These are phyloP conservation scores for Lycaena phlaeas DNA, from an alignment of 2,888 invertebrate species.

Conservation along the genomic window DNA sequence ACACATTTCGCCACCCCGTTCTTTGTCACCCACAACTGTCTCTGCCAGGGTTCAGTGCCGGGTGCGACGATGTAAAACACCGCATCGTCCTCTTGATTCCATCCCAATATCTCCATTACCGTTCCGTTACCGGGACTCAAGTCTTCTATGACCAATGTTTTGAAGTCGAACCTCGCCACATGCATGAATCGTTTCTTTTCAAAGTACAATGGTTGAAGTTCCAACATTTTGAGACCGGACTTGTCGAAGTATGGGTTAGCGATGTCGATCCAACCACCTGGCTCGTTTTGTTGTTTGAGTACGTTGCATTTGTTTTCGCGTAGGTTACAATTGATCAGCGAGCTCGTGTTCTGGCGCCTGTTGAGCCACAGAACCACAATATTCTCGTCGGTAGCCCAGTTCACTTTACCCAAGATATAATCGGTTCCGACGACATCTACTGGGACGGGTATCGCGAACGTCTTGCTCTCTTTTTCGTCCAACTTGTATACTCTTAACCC, in stretches of 20 bases:
- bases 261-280: slow-evolving; percentile 80
- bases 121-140: slow-evolving; percentile 74
- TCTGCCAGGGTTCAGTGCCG: slow-evolving; percentile 75
- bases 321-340: slow-evolving; percentile 73
- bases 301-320: slow-evolving; percentile 49
- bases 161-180: slow-evolving; percentile 43
- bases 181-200: slow-evolving; percentile 61
- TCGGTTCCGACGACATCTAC: slow-evolving; percentile 71
- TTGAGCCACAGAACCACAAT: slow-evolving; percentile 87
- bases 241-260: slow-evolving; percentile 66
- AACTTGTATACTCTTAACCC: slow-evolving; percentile 75
- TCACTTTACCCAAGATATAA: slow-evolving; percentile 78
- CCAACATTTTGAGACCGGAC: slow-evolving; percentile 55
- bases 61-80: slow-evolving; percentile 81
- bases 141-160: slow-evolving; percentile 39
- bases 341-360: slow-evolving; percentile 83
- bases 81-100: slow-evolving; percentile 70
- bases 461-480: slow-evolving; percentile 32
- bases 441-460: slow-evolving; percentile 65
- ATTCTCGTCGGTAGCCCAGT: slow-evolving; percentile 80
- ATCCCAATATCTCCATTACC: slow-evolving; percentile 74
- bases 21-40: slow-evolving; percentile 76
- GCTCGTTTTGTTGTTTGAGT: slow-evolving; percentile 60
- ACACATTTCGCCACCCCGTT: slow-evolving; percentile 74
- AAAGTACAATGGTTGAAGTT: slow-evolving; percentile 42